phyloP scores from a whole-genome alignment of 1,140 invertebrate species.

The Aphelinus certus region DNA sequence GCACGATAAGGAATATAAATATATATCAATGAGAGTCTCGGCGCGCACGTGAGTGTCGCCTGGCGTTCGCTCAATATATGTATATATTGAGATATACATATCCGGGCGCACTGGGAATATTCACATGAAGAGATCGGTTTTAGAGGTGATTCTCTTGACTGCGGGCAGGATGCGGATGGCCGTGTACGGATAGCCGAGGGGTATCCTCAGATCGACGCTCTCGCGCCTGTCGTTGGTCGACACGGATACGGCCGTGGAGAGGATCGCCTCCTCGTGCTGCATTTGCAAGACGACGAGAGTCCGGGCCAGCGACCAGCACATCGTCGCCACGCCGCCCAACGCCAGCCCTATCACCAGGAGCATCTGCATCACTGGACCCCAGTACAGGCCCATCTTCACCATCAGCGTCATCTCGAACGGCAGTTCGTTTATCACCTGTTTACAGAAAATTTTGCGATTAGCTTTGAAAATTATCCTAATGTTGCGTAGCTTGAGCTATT shows the following conservation, averaged over 20 bases:
- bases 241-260: too few species aligned
- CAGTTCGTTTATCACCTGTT: conserved; percentile 47
- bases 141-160: conserved; percentile 60
- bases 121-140: conserved; percentile 56
- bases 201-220: conserved; percentile 57
- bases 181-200: conserved; percentile 60
- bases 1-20: too few species aligned
- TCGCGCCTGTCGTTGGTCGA: conserved; percentile 48
- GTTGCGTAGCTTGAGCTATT: not conserved
- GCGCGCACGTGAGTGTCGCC: too few species aligned
- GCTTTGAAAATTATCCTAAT: conserved; percentile 23
- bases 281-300: conserved; percentile 53
- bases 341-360: conserved; percentile 49
- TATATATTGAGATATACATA: too few species aligned
- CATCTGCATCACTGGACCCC: conserved; percentile 50
- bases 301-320: conserved; percentile 48
- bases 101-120: too few species aligned
- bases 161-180: conserved; percentile 59
- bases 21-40: too few species aligned
- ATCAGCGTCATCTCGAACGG: conserved; percentile 44
- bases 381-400: conserved; percentile 43
- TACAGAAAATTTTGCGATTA: conserved; percentile 23
- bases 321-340: conserved; percentile 46
- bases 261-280: conserved; percentile 37
- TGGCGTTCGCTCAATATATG: too few species aligned